Percentiles rank a stretch among this genome's conserved stretches.
phyloP scores from a whole-genome alignment of 1,140 invertebrate genomes.

The Pomacea maculata region DNA sequence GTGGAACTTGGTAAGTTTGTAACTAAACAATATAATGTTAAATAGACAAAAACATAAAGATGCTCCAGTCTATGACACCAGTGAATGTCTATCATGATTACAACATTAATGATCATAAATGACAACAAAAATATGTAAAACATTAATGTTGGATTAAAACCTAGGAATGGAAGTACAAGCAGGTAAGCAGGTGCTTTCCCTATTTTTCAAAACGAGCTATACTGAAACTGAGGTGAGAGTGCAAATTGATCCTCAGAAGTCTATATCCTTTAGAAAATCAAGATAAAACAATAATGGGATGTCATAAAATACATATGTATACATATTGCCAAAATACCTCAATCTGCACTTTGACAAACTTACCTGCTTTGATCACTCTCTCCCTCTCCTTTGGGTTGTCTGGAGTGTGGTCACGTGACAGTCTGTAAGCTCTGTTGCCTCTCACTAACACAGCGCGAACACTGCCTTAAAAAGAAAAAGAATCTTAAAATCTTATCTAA shows the following conservation, averaged over 20 bases:
- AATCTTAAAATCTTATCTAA: not conserved
- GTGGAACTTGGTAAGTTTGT: no score
- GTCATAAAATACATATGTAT: no score
- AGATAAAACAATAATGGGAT: no score
- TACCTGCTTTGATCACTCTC: conserved; percentile 54
- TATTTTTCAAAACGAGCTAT: not conserved
- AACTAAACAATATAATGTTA: no score
- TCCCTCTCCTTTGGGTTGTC: conserved; percentile 55
- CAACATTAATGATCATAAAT: no score
- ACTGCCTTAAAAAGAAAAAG: conserved; percentile 49
- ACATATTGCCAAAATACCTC: not conserved
- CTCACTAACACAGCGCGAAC: conserved; percentile 55
- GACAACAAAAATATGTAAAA: no score
- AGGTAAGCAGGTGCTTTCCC: not conserved
- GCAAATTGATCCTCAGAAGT: not conserved
- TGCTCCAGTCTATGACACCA: no score
- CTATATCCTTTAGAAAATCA: no score
- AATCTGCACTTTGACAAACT: not conserved
- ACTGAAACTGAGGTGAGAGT: not conserved
- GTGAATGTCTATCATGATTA: no score
- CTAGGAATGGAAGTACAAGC: not conserved
- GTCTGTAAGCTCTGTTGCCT: conserved; percentile 50
- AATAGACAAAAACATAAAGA: no score
- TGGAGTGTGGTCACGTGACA: conserved; percentile 60
- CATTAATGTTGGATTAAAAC: not conserved